Evolutionary conservation across 2,113 vertebrate genomes (phyloP).

Genomic region (Lepus timidus): DNA sequence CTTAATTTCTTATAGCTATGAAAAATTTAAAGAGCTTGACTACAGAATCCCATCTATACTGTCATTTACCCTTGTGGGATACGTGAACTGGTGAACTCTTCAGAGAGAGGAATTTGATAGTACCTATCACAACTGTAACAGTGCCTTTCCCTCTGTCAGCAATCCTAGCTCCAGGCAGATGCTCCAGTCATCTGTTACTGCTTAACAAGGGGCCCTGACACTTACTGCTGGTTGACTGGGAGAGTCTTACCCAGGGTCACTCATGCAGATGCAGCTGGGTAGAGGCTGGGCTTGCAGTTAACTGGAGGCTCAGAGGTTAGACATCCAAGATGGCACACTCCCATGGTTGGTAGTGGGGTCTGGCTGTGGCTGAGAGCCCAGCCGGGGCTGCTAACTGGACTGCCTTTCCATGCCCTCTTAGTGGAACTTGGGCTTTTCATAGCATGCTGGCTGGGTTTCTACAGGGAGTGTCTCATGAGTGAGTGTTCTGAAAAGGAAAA

Average conservation of each 20-base stretch:
- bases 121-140: neutral
- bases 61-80: neutral
- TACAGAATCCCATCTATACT: slow-evolving; percentile 34
- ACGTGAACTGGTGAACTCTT: neutral
- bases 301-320: neutral
- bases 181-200: neutral
- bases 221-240: neutral
- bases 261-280: neutral
- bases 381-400: accelerated
- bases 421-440: neutral
- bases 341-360: accelerated
- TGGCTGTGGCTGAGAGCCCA: neutral
- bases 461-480: neutral
- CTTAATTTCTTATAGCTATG: slow-evolving; percentile 55
- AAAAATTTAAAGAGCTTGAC: slow-evolving; percentile 10
- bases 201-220: neutral
- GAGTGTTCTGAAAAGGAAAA: neutral
- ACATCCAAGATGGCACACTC: neutral
- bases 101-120: neutral
- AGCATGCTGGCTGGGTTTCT: neutral
- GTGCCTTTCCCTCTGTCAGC: neutral
- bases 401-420: neutral
- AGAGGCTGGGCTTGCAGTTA: neutral
- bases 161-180: neutral
- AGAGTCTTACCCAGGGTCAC: neutral